phyloP scores from a whole-genome alignment of 2,888 invertebrate species.

The Neuroscelio doddi region DNA sequence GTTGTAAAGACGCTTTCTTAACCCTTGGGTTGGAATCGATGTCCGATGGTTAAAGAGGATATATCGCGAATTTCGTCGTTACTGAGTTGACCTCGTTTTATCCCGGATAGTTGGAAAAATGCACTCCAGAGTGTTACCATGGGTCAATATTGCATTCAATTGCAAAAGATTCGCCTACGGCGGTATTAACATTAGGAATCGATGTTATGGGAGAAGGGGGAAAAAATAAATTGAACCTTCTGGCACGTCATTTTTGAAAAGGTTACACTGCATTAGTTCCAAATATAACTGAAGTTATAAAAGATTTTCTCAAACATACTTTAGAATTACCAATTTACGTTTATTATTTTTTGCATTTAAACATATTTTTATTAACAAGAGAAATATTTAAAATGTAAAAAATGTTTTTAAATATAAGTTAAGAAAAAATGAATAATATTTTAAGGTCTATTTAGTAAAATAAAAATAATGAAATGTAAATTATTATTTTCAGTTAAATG shows the following conservation, averaged over 20 bases:
- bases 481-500: no score
- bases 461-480: no score
- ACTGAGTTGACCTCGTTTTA: conserved; percentile 8
- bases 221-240: conserved; percentile 22
- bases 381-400: no score
- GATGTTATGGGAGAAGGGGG: conserved; percentile 9
- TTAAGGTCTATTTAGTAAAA: no score
- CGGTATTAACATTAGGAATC: conserved; percentile 18
- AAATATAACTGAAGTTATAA: no score
- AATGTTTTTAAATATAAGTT: no score
- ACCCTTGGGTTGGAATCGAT: conserved; percentile 19
- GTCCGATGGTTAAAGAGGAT: conserved; percentile 28
- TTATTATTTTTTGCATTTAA: not conserved
- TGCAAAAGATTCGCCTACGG: conserved; percentile 9
- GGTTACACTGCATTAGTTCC: conserved; percentile 16
- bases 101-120: conserved; percentile 2
- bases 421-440: no score
- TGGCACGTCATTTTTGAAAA: conserved; percentile 31
- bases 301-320: no score
- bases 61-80: conserved; percentile 12
- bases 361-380: no score
- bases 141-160: conserved; percentile 30
- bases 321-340: no score
- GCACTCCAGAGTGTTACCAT: not conserved
- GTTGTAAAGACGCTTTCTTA: conserved; percentile 14